Base-by-base conservation (phyloP, 30 jellyfish, hydroid and myxozoan species). In the Thelohanellus kitauei region DNA sequence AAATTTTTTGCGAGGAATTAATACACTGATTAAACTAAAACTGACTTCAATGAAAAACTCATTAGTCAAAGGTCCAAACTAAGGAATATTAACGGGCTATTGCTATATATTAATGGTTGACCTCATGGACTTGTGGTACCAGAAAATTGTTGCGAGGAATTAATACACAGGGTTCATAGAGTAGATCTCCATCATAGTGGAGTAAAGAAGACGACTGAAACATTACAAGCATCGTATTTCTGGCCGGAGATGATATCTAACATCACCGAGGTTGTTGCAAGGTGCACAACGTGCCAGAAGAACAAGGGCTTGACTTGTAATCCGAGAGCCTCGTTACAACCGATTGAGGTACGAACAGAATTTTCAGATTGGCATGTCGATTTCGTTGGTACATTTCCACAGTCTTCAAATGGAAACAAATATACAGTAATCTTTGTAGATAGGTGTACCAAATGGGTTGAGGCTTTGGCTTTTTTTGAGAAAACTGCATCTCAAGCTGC, bases 161-260 rank as follows among this genome's bases (percentile, higher is more conserved):
- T n/a, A n/a, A n/a, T n/a, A n/a, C n/a, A n/a, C n/a, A n/a, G n/a
- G n/a, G n/a, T 48, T 20, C 60, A 58, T 19, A 67, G 51, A 21
- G 38, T 32, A 6, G 8, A 23, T 41, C 45, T 54, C 13, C 67
- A 60, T 48, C 83, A 48, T 34, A 32, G 49, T 20, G 83, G 71
- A 1, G 22, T 58, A n/a, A 43, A 59, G 2, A 50, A 58, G 31
- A 14, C 58, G 4, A 41, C 43, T 18, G 71, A 58, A 21, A 50
- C 42, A 45, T 19, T 58, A 29, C 38, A 60, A 18, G 59, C 43
- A 34, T 50, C 51, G 14, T 58, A 58, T 42, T 58, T 23, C 25
- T 58, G 83, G 83, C 43, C 38, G 17, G 66, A 57, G 2, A 58
- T 58, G 83, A 42, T 21, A 32, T 41, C 20, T 14, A 67, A 50